Evolutionary conservation across 2,113 vertebrate species (phyloP).

Genomic region (Natator depressus): DNA sequence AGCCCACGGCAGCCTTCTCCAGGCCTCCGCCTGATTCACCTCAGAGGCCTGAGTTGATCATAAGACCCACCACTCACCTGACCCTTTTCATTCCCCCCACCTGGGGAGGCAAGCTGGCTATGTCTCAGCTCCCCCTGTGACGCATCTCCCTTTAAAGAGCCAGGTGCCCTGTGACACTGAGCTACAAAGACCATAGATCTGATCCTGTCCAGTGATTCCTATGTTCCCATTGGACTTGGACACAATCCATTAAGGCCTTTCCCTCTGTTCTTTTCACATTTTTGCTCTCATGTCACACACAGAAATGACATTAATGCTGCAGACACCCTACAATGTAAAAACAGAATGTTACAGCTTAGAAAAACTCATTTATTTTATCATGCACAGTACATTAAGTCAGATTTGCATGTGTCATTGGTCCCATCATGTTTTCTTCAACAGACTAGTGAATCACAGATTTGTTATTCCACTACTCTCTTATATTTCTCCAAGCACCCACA

Average conservation of each 20-base stretch:
- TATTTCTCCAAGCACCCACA: background rate
- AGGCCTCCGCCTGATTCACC: background rate
- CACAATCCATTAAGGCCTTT: background rate
- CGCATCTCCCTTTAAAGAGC: background rate
- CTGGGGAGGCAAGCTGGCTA: background rate
- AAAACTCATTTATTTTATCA: rapidly evolving
- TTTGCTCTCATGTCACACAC: no score
- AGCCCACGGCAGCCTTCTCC: background rate
- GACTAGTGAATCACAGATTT: background rate
- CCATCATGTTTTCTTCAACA: background rate
- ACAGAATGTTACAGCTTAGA: background rate
- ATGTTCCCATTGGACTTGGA: background rate
- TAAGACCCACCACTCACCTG: background rate
- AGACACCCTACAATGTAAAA: background rate
- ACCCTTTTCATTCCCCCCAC: background rate
- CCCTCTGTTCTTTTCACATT: background rate
- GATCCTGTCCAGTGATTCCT: background rate
- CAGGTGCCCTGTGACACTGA: background rate
- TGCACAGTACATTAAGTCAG: background rate
- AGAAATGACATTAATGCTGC: rapidly evolving
- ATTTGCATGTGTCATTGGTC: background rate
- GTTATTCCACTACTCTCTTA: background rate
- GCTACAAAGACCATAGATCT: background rate
- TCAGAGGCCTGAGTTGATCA: background rate
- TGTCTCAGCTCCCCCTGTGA: no score